Percentiles rank a stretch among this genome's conserved stretches.
phyloP scores from a whole-genome alignment of 2,888 invertebrate genomes.

The Netelia virgata region DNA sequence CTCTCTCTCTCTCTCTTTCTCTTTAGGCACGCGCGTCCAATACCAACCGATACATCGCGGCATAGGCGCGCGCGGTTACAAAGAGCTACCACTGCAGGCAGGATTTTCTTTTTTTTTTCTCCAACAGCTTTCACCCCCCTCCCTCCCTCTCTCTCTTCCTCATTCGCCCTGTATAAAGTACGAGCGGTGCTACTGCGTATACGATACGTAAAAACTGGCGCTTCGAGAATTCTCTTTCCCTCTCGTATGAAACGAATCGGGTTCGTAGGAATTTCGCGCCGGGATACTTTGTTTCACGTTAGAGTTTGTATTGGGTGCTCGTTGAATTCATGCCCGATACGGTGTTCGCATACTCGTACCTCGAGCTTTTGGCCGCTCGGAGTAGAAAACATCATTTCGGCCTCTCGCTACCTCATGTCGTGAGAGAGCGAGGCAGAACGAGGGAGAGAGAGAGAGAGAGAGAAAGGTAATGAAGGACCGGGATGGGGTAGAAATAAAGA shows the following conservation, averaged over 20 bases:
- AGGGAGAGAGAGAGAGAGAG: background rate
- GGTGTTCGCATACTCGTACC: background rate
- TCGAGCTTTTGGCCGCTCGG: background rate
- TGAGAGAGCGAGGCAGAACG: background rate
- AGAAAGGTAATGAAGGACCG: background rate
- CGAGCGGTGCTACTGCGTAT: background rate
- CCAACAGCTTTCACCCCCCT: background rate
- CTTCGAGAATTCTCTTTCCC: background rate
- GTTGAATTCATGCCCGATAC: background rate
- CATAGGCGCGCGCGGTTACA: background rate
- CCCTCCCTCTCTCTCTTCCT: too few relatives aligned
- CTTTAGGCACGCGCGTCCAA: background rate
- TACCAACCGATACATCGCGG: background rate
- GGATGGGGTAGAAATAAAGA: background rate
- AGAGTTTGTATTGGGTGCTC: background rate
- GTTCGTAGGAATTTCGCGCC: constrained; percentile 20
- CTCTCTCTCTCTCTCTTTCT: background rate
- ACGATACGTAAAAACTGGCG: background rate
- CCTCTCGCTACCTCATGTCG: background rate
- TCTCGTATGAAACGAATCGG: constrained; percentile 19
- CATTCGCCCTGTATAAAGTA: background rate
- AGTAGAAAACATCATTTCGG: constrained; percentile 3
- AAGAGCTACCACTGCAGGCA: constrained; percentile 8
- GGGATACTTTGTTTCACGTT: constrained; percentile 33
- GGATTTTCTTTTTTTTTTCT: constrained; percentile 18